Evolutionary conservation across 30 jellyfish, hydroid and myxozoan genomes (phyloP), one percentile per base, ranked within the genome.

Genomic region (Hydractinia echinata): DNA sequence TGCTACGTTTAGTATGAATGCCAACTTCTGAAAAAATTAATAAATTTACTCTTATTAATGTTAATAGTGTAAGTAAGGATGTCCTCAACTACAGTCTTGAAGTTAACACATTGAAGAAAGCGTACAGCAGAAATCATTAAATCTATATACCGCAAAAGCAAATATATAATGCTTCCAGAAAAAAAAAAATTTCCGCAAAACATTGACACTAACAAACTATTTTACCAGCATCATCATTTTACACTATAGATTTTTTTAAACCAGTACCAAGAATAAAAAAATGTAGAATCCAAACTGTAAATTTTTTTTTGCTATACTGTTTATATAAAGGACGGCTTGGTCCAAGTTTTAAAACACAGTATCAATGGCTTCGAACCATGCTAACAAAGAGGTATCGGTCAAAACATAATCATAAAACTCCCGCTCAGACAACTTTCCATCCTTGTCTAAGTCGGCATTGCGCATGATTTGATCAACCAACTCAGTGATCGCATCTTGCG

Each of bases 361-460:
- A 39, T 90, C 95, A 4, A 93, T 79, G 1, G 96, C 95, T 81
- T 93, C 99, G 73, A 93, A 88, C 99, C 99, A 93, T 0, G 95
- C 81, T 81, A 93, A 55, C 20, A 88, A 79, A 0, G 99, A 93
- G n/a, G 95, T 88, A 77, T 93, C 99, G 64, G 85, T 83, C 9
- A 82, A 72, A 14, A 83, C 80, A 79, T 93, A 93, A 48, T 76
- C 81, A 44, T 87, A 79, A 69, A 93, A 93, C 49, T 93, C 99
- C 5, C 60, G 62, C 52, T 69, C 90, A 4, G 99, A 93, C 20
- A 93, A 54, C 68, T 69, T 79, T 7, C 94, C 96, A 64, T 93
- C 99, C 80, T 74, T 84, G 71, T 93, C 99, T 5, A 86, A 39
- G 80, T 93, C 99, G 5, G 99, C 99, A 7, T 81, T 76, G 50